Evolutionary conservation across 1,140 invertebrate genomes (phyloP), one percentile per base, ranked within the genome.

Genomic region (Aphelenchoides besseyi): DNA sequence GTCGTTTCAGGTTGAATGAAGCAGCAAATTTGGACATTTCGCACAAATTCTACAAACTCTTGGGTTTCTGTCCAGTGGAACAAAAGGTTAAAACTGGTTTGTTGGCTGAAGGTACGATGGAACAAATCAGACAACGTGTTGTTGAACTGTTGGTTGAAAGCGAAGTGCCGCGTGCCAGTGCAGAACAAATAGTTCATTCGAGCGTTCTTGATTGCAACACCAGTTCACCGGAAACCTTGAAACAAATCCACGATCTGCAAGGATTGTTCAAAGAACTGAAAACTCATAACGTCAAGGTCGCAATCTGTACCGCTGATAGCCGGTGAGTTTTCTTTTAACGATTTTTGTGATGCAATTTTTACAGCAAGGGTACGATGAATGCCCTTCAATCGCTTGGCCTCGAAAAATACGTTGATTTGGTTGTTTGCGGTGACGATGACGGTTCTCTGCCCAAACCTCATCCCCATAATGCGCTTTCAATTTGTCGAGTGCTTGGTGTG

Each of bases 351-450:
- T 23, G 12, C 16, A 1, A 2, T 23, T 8, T 68, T 16, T 59
- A 73, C 54, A 81, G 82, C 33, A 68, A 75, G 41, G 85, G 84
- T 26, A 87, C 86, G 3, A 33, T 84, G 48, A 77, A 78, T 1
- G 79, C 83, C 0, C 69, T 87, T 8, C 70, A 77, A 53, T 75
- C 79, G 28, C 70, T 87, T 3, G 81, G 79, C 16, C 73, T 87
- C 0, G 71, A 74, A 28, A 26, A 76, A 23, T 72, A 75, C 37
- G 78, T 83, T n/a, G 87, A 88, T 71, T 74, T 83, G 66, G 72
- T 88, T 2, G 84, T 87, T 29, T 88, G 87, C 73, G 87, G 87
- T 2, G 87, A 88, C 75, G 87, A 88, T 74, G 74, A 77, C 0
- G 74, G 79, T 26, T 85, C 80, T 1, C 64, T 81, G 52, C 87